phyloP scores from a whole-genome alignment of 2,113 vertebrate genomes.

The Spermophilus dauricus region DNA sequence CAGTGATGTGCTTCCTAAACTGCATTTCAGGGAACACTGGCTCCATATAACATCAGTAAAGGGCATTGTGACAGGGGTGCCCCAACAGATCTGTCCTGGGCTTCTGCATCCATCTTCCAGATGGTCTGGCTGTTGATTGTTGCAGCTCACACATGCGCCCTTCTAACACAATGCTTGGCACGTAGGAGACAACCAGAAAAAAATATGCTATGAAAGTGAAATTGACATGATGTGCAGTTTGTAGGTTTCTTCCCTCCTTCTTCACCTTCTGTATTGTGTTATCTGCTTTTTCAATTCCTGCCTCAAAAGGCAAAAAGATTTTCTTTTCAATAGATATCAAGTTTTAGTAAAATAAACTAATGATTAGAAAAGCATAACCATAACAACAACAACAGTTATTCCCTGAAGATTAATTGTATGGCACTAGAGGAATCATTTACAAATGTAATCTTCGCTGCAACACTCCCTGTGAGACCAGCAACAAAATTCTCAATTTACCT shows the following conservation, averaged over 20 bases:
- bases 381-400: not conserved
- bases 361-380: not conserved
- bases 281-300: not conserved
- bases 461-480: not conserved
- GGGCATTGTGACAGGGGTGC: not conserved
- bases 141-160: not conserved
- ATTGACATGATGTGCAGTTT: not conserved
- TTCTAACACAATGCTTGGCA: not conserved
- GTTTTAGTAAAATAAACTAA: conserved; percentile 38
- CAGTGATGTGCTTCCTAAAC: not conserved
- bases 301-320: not conserved
- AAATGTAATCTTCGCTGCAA: not conserved
- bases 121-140: not conserved
- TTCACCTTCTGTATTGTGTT: not conserved
- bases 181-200: not conserved
- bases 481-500: not conserved
- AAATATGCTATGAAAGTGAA: not conserved
- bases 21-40: not conserved
- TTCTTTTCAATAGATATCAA: not conserved
- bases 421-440: not conserved
- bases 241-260: not conserved
- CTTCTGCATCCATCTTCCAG: no score
- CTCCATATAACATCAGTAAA: not conserved
- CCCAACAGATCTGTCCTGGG: not conserved
- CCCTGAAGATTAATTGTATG: not conserved